Base-by-base conservation (phyloP, 2,888 invertebrate genomes). In the Meiosimyza decipiens region DNA sequence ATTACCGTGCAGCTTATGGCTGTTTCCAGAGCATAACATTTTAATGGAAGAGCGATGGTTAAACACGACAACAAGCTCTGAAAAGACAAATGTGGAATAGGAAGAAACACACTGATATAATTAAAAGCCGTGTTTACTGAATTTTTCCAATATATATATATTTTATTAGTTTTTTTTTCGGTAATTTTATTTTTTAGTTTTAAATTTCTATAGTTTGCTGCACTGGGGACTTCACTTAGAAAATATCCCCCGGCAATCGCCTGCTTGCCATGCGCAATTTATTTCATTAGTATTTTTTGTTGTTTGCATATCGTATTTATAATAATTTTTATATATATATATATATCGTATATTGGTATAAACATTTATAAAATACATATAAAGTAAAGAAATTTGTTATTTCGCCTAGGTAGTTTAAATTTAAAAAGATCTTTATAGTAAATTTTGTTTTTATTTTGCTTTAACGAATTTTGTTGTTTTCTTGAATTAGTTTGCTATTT, bases 281-380 rank as follows among this genome's bases (percentile, higher is more conserved):
- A 7, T 54, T 64, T 71, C 22, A 63, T 71, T 12, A 62, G 15
- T 28, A 28, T 22, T 22, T 22, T 22, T 22, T 62, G 13, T 62
- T 62, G 3, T 62, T 15, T 62, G 40, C 62, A 47, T 62, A 40
- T 40, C 33, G 40, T 62, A 62, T 40, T 62, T 62, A 62, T 22
- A 62, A 40, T 62, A 62, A 62, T 33, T 62, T n/a, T 13, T 62
- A 40, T 62, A 40, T 28, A 28, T 62, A 40, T 28, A 28, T 28
- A 28, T 16, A 59, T 59, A 62, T 40, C 40, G 40, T 40, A 60
- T 33, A 40, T 22, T 64, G 51, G 55, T 71, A 55, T 73, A 71
- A 71, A 73, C 71, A 68, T 71, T 73, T 71, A 73, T 73, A 73
- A 73, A 73, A 67, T 73, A 66, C 55, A 71, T 66, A 71, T 71